phyloP scores from a whole-genome alignment of 2,797 vertebrate species.

The Lagorchestes hirsutus region DNA sequence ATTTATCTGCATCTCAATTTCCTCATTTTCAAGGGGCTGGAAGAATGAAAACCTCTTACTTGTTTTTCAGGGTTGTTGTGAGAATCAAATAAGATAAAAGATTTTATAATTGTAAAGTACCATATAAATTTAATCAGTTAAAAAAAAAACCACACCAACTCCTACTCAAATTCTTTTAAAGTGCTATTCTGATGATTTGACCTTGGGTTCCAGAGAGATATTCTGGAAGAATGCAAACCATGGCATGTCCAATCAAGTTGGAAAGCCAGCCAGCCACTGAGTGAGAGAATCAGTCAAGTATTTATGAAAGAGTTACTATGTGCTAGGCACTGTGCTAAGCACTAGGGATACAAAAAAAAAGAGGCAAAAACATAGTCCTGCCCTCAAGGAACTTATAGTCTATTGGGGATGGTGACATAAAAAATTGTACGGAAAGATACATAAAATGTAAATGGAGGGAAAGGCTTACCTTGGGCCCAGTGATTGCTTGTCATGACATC shows the following conservation, averaged over 20 bases:
- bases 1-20: not conserved
- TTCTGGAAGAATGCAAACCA: not conserved
- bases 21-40: not conserved
- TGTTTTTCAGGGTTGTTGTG: not conserved
- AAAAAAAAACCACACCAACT: not conserved
- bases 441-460: not conserved
- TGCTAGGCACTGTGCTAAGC: not conserved
- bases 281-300: not conserved
- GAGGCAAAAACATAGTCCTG: not conserved
- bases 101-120: not conserved
- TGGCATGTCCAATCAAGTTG: not conserved
- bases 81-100: not conserved
- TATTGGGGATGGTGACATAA: not conserved
- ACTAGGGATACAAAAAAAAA: not conserved
- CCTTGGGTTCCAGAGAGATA: not conserved
- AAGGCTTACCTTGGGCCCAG: not conserved
- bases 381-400: not conserved
- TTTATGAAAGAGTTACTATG: not conserved
- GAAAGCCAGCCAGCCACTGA: not conserved
- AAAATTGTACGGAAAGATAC: not conserved
- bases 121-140: not conserved
- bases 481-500: not conserved
- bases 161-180: not conserved
- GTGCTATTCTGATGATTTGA: not conserved
- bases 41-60: not conserved